Evolutionary conservation across 92 coral and sea anemone species (phyloP), one percentile per base, ranked within the genome.

Genomic region (Plumapathes pennacea): DNA sequence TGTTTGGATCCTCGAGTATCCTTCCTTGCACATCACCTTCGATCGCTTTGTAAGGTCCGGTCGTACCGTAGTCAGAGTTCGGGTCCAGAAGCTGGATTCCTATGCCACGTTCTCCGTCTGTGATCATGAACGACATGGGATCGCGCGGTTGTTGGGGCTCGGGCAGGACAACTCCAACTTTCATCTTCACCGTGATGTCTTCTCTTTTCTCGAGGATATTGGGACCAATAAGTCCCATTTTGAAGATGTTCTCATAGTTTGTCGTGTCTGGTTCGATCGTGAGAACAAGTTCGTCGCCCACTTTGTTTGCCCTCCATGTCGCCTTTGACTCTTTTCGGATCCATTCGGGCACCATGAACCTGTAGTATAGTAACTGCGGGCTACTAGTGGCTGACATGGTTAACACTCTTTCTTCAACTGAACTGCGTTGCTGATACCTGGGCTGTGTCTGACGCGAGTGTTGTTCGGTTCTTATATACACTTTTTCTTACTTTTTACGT

Each of bases 41-140:
- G 14, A 80, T 62, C 19, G 69, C 70, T 50, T 43, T 63, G 74
- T 80, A 80, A 25, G 86, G 86, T 6, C 86, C 86, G 0, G 5
- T 14, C 34, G 26, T 50, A 21, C n/a, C 11, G 38, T 80, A 80
- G 38, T 80, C 86, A 20, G 56, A 32, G 34, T 58, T 66, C 13
- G 87, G 77, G 42, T 80, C 87, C 2, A 67, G 45, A 22, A 72
- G 77, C 64, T 72, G 76, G 1, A 80, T 59, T n/a, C 87, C 87
- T 18, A 72, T 28, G 17, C 76, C 33, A n/a, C 10, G 42, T 2
- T 57, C 55, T 6, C 71, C 76, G 28, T 80, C 86, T 2, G 86
- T 64, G 7, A 80, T 80, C 81, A 80, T 77, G 55, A 38, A 78
- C 20, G 73, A 69, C 68, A 78, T 61, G 30, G 79, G 78, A 38